Evolutionary conservation across 1,140 invertebrate species (phyloP).

Genomic region (Ceratina australensis): DNA sequence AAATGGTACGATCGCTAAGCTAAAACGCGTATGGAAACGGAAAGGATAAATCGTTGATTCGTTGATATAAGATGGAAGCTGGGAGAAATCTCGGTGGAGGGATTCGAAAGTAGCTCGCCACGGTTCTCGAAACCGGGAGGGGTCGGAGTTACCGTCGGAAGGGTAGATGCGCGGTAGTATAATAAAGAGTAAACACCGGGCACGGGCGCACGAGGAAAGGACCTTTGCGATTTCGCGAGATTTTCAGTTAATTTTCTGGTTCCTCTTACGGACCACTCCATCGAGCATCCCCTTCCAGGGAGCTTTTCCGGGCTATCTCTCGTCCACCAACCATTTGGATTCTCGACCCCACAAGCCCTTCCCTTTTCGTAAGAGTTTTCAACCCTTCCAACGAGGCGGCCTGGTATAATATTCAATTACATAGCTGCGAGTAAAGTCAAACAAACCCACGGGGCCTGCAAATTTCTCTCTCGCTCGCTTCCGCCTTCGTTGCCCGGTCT

Average conservation of each 20-base stretch:
- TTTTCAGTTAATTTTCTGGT: conserved; percentile 70
- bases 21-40: not conserved
- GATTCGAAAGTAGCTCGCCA: conserved; percentile 15
- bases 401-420: conserved; percentile 75
- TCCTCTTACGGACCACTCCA: conserved; percentile 63
- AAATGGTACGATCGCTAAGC: not conserved
- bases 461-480: conserved; percentile 53
- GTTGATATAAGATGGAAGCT: too few species aligned
- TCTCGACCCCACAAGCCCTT: conserved; percentile 52
- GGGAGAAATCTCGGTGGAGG: not conserved
- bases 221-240: conserved; percentile 65
- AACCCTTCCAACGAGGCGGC: conserved; percentile 67
- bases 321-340: conserved; percentile 63
- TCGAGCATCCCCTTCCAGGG: conserved; percentile 44
- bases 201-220: conserved; percentile 41
- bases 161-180: conserved; percentile 56
- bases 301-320: conserved; percentile 56
- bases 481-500: conserved; percentile 12
- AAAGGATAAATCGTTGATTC: too few species aligned
- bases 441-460: conserved; percentile 66
- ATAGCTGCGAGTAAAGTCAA: conserved; percentile 74
- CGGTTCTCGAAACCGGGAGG: not conserved
- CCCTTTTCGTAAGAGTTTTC: conserved; percentile 68
- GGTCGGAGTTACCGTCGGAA: conserved; percentile 1
- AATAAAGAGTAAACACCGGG: conserved; percentile 69